These are phyloP conservation scores for Galeopsomyia nigrocyanea DNA, from an alignment of 2,888 invertebrate genomes.

Conservation along the genomic window DNA sequence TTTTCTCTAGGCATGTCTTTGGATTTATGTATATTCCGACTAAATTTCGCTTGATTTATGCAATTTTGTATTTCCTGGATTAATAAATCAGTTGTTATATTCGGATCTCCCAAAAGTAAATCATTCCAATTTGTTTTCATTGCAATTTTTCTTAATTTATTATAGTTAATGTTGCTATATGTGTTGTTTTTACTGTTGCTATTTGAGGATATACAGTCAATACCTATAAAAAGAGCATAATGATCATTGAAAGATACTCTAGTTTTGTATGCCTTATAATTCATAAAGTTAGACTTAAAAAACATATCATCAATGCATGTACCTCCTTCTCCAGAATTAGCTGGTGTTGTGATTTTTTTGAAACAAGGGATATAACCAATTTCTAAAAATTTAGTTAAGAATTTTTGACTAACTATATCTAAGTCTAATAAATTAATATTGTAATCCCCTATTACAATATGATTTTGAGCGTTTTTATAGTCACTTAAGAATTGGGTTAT, in stretches of 20 bases:
- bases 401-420: slow-evolving; percentile 1
- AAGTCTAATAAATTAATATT: slow-evolving; percentile 13
- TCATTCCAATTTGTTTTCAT: background rate
- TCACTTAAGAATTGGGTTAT: background rate
- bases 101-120: background rate
- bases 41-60: too few species aligned
- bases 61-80: too few species aligned
- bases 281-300: slow-evolving; percentile 1
- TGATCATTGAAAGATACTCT: slow-evolving; percentile 18
- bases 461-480: slow-evolving; percentile 12
- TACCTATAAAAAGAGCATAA: slow-evolving; percentile 15
- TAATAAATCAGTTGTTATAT: background rate
- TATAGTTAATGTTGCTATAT: background rate
- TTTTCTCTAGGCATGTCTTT: too few species aligned
- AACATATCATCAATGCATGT: slow-evolving; percentile 33
- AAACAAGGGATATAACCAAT: slow-evolving; percentile 19
- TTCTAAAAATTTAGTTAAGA: slow-evolving; percentile 16
- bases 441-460: too few species aligned
- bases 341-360: slow-evolving; percentile 25
- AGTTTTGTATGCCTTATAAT: background rate
- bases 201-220: background rate
- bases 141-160: background rate
- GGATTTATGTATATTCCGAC: too few species aligned
- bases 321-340: slow-evolving; percentile 1
- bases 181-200: background rate